Base-by-base conservation (phyloP, 30 jellyfish, hydroid and myxozoan genomes). In the Rhopilema esculentum region DNA sequence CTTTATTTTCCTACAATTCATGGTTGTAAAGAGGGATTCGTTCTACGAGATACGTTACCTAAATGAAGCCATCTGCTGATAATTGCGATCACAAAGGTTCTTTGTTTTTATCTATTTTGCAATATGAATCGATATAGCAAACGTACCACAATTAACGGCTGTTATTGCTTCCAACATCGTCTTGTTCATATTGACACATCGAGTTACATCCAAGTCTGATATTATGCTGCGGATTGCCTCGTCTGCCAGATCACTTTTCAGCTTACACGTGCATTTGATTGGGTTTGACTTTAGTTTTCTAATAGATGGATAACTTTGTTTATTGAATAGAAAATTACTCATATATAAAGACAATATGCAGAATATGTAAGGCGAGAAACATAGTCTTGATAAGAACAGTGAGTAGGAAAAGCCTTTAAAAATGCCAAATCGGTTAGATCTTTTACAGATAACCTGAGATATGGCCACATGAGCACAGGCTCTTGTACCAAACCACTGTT, bases 121-220 rank as follows among this genome's bases (percentile, higher is more conserved):
- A 40, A 40, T 40, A 40, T 6, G 57, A 40, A 12, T 6, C 12
- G 6, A 40, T 6, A 6, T 2, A 40, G 57, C 9, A 21, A 26
- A 75, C 83, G 30, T 80, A 80, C 90, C 90, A 80, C 90, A 80
- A 66, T 66, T 65, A 19, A 24, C 90, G 25, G 75, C 81, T 17
- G n/a, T 80, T 20, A 80, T 65, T 24, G 81, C 90, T 64, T 80
- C 82, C 23, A 28, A 29, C 19, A 80, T 72, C 32, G 90, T 23
- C 68, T 65, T 80, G 23, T 80, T 80, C 28, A 80, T 19, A 66
- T 80, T 80, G 0, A 79, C n/a, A 49, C 90, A 80, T 7, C 31
- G 75, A 12, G 49, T 80, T 0, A 18, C n/a, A 4, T n/a, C 75
- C 65, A 80, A 16, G 28, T 80, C 90, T 0, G 71, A 27, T 52